Evolutionary conservation across 1,140 invertebrate species (phyloP), one percentile per base, ranked within the genome.

Genomic region (Brachionus sp.): DNA sequence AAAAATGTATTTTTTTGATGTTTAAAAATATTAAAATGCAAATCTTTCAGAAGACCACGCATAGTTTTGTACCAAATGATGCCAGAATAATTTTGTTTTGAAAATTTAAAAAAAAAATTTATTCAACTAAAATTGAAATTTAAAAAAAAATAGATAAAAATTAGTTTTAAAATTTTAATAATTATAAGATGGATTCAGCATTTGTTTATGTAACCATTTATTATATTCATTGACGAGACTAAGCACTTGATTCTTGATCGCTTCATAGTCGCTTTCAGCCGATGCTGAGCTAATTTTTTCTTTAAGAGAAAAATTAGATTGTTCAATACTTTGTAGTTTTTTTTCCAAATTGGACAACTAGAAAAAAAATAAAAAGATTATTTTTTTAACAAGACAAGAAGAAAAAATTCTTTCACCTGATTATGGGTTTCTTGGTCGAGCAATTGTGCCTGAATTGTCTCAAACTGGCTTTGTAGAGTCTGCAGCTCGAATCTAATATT

Each of bases 301-400:
- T 23, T 82, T 66, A 6, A 82, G 62, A 5, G 39, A 13, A 70
- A 68, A 82, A 44, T 66, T 66, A 33, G 62, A 29, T 53, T 82
- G 80, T 35, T 66, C 57, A 16, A 82, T n/a, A 53, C 39, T 53
- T 35, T 82, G 80, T 10, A 82, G 42, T 68, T 82, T 82, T 44
- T 82, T 82, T 70, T 82, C 80, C 42, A 82, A 66, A 82, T 66
- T 66, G n/a, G 19, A 12, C 2, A 82, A 13, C 77, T 80, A 80
- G 39, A 62, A 19, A 33, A 57, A 57, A 50, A 57, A 57, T 19
- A 16, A 25, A 42, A n/a, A 23, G 6, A 44, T 12, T 2, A 5
- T n/a, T n/a, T n/a, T n/a, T n/a, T n/a, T n/a, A n/a, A n/a, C n/a
- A n/a, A n/a, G n/a, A n/a, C n/a, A n/a, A n/a, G n/a, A n/a, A n/a